Base-by-base conservation (phyloP, 1,140 invertebrate species). In the Diabrotica virgifera region DNA sequence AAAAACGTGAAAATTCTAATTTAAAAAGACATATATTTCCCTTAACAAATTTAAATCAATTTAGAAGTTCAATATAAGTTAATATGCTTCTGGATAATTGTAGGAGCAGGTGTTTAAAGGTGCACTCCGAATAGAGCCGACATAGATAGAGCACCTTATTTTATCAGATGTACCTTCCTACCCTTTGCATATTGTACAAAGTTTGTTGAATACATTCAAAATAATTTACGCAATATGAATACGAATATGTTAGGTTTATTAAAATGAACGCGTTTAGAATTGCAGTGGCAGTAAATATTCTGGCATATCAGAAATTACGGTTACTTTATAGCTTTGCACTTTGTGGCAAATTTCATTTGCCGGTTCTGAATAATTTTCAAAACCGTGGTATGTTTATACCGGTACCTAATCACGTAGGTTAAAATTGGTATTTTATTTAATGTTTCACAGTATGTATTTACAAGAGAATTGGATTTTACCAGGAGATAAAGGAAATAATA, bases 141-240 rank as follows among this genome's bases (percentile, higher is more conserved):
- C 36, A 40, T 53, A 67, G 68, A 67, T 67, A 69, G 53, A 68
- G 66, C 68, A 72, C 74, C 72, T 75, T 77, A 71, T 70, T 57
- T 68, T 72, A 72, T 72, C 73, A 76, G 70, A 73, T 76, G 72
- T 73, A 72, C 65, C 70, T 73, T 72, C 65, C 70, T 64, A 57
- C 67, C 40, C 64, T 63, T 63, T 70, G 70, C 73, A 74, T 71
- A 77, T 74, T 72, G 40, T 46, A 73, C 70, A 72, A 78, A 78
- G 70, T 76, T 76, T 76, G 73, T 75, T 64, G 72, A 70, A 70
- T 72, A 78, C 70, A 78, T 77, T 76, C 74, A 70, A 77, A 76
- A 76, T 78, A 78, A 76, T 78, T 77, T 71, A 78, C 77, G 74
- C 77, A 78, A 74, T 78, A 74, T 77, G 77, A 78, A 78, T 78